Base-by-base conservation (phyloP, 2,113 vertebrate genomes). In the Halichoerus grypus region DNA sequence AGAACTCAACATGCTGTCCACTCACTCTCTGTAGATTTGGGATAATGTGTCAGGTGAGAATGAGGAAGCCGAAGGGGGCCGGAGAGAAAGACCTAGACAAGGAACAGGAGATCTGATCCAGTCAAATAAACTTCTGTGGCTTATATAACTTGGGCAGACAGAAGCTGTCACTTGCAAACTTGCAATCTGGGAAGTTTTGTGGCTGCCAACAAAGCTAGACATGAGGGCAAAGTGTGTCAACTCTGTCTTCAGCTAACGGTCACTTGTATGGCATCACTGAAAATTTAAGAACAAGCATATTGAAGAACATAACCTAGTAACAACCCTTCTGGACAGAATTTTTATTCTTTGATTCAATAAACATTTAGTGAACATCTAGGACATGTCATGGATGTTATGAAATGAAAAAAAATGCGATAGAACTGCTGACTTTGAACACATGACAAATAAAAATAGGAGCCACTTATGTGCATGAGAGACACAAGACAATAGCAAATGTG, bases 1-100 rank as follows among this genome's bases (percentile, higher is more conserved):
- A 46, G 88, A 85, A 71, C 77, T 77, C 85, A 76, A 74, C 46
- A 19, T 42, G 93, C 36, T 6, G 39, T 36, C 76, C 4, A 5
- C 80, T 28, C 88, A 49, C 69, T 81, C 82, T 95, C 22, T 49
- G 49, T 31, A 55, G 76, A 84, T 53, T 28, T 46, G 77, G 55
- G 57, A 46, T 39, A 69, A 87, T 0, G 3, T 33, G n/a, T 57
- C 74, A 83, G n/a, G 39, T 55, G 49, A 88, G 71, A 84, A 84
- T 12, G 53, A 86, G 67, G 79, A 67, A 22, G 85, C 7, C 2
- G 1, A 59, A 46, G 46, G n/a, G 21, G 14, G 72, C 9, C 21
- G 31, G 51, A 76, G 24, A 71, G 28, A 42, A 80, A 81, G 36
- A n/a, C 4, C 42, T 5, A 12, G 57, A 49, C 7, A 26, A 21